These are phyloP conservation scores for Zosterops pallidus DNA, from an alignment of 2,113 vertebrate genomes.

Conservation along the genomic window DNA sequence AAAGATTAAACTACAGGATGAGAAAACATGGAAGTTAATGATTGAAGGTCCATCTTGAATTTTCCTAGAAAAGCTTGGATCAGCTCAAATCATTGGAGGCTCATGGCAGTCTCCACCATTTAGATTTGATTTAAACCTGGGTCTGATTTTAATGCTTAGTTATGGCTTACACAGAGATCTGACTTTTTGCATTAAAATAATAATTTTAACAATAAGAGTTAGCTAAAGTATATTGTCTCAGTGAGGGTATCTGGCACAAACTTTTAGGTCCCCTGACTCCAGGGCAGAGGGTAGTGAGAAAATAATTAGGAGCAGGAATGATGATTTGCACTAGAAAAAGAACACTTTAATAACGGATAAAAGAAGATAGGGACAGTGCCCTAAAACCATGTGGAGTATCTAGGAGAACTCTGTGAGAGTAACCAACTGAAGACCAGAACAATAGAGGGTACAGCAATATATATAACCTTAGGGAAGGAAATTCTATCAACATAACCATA, in stretches of 20 bases:
- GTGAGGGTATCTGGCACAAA: neutral
- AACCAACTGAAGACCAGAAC: neutral
- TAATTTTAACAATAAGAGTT: neutral
- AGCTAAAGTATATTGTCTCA: neutral
- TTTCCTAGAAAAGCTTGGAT: neutral
- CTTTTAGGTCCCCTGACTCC: neutral
- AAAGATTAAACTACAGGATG: neutral
- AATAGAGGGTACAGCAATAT: neutral
- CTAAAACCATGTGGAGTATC: neutral
- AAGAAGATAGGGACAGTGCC: neutral
- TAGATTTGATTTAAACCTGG: neutral
- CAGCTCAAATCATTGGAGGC: neutral
- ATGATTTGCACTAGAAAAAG: neutral
- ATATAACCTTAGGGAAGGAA: neutral
- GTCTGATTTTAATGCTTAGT: neutral
- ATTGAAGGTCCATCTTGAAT: neutral
- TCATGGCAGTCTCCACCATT: neutral
- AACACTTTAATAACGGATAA: neutral
- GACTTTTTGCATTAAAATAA: neutral
- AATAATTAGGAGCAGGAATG: neutral
- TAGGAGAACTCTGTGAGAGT: neutral
- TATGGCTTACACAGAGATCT: neutral
- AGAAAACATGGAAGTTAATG: constrained; percentile 3
- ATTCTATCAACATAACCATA: neutral
- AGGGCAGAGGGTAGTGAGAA: neutral